phyloP scores from a whole-genome alignment of 2,113 vertebrate genomes.

The Nanger granti region DNA sequence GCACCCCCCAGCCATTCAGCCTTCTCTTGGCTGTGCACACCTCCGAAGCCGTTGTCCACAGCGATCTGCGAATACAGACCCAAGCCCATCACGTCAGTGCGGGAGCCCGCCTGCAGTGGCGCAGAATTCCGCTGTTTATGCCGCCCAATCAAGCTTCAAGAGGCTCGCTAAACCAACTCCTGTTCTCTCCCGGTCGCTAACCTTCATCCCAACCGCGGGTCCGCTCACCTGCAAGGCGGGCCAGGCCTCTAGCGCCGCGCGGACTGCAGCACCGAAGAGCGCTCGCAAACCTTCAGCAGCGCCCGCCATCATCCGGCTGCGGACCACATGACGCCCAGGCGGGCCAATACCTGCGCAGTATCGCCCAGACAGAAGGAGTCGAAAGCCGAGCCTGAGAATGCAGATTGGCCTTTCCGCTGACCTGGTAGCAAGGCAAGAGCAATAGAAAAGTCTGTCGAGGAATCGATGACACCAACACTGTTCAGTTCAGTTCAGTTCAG shows the following conservation, averaged over 20 bases:
- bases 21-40: conserved; percentile 85
- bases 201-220: neutral
- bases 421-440: conserved; percentile 40
- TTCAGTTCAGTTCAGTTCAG: no score
- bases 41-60: conserved; percentile 91
- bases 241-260: conserved; percentile 82
- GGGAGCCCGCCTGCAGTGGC: neutral
- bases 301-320: conserved; percentile 77
- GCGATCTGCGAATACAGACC: conserved; percentile 80
- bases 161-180: neutral
- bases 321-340: neutral
- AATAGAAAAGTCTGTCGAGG: conserved; percentile 29
- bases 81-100: conserved; percentile 13
- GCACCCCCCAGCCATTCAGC: conserved; percentile 89
- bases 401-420: neutral
- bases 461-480: neutral
- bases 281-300: conserved; percentile 66
- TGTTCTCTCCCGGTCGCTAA: neutral
- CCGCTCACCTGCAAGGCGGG: conserved; percentile 85
- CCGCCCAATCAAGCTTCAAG: neutral
- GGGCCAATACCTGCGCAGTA: neutral
- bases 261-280: conserved; percentile 79
- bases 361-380: neutral
- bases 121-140: neutral
- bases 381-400: conserved; percentile 14